These are phyloP conservation scores for Acronicta psi DNA, from an alignment of 2,888 invertebrate species.

Conservation along the genomic window DNA sequence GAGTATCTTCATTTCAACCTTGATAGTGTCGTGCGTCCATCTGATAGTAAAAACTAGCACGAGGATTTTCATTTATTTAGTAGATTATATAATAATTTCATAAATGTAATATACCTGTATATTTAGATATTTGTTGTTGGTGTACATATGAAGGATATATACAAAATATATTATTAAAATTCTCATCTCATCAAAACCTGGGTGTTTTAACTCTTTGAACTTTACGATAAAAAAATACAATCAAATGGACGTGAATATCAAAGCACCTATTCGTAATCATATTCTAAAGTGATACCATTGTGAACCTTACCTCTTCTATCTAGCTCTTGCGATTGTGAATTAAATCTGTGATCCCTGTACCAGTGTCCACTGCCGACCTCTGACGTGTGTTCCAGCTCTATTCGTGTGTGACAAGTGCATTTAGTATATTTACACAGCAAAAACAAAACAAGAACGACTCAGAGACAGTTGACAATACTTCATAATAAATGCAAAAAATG, in stretches of 20 bases:
- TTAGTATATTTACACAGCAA: conserved; percentile 88
- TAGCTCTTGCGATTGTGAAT: conserved; percentile 90
- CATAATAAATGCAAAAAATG: conserved; percentile 18
- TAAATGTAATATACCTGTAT: too few species aligned
- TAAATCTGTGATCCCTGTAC: conserved; percentile 91
- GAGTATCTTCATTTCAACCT: conserved; percentile 59
- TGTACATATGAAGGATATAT: too few species aligned
- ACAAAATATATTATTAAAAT: too few species aligned
- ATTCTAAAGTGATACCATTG: conserved; percentile 43
- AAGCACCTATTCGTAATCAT: conserved; percentile 26
- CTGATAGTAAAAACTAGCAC: conserved; percentile 55
- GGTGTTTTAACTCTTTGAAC: too few species aligned
- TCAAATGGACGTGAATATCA: conserved; percentile 29
- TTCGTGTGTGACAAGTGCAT: conserved; percentile 84
- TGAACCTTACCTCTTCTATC: conserved; percentile 86
- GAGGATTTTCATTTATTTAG: conserved; percentile 38
- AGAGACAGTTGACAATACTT: conserved; percentile 64
- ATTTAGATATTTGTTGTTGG: too few species aligned
- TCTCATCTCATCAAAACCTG: neutral
- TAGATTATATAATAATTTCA: neutral
- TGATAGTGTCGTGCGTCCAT: conserved; percentile 57
- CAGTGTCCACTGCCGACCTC: conserved; percentile 90
- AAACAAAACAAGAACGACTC: conserved; percentile 79
- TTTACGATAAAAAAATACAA: conserved; percentile 24
- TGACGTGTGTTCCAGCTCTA: conserved; percentile 88